Percentiles rank a stretch among this genome's conserved stretches.
phyloP scores from a whole-genome alignment of 1,140 invertebrate species.

The Pogonomyrmex barbatus region DNA sequence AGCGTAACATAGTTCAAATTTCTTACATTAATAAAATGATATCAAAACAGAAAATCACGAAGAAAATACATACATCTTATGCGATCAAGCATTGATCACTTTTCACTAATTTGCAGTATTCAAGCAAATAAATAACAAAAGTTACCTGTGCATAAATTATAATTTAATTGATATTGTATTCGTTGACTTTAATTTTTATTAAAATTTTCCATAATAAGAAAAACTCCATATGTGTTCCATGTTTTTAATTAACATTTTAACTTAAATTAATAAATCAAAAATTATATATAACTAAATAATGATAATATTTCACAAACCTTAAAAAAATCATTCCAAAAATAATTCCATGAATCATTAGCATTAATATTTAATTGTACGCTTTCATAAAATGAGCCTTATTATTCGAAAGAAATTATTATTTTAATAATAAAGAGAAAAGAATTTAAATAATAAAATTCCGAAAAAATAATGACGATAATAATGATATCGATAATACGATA shows the following conservation, averaged over 20 bases:
- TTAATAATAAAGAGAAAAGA: not conserved
- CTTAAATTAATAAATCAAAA: not conserved
- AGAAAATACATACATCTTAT: conserved; percentile 1
- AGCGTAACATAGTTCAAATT: not conserved
- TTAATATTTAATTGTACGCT: not conserved
- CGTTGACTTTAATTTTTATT: conserved; percentile 37
- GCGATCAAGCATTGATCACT: not conserved
- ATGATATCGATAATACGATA: not conserved
- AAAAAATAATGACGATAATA: no score
- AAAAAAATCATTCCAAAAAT: not conserved
- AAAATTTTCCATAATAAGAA: not conserved
- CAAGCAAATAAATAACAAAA: conserved; percentile 32
- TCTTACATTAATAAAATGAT: not conserved
- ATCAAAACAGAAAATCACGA: not conserved
- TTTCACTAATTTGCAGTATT: not conserved
- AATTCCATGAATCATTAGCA: not conserved
- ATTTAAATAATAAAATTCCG: not conserved
- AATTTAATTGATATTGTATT: conserved; percentile 19
- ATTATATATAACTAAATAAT: not conserved
- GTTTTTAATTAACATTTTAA: not conserved
- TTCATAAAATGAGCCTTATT: not conserved
- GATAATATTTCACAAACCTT: not conserved
- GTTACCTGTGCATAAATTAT: conserved; percentile 21
- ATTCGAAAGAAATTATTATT: not conserved
- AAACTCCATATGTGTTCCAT: not conserved